Percentiles rank a stretch among this genome's conserved stretches.
phyloP scores from a whole-genome alignment of 2,888 invertebrate genomes.

The Argyra leucocephala region DNA sequence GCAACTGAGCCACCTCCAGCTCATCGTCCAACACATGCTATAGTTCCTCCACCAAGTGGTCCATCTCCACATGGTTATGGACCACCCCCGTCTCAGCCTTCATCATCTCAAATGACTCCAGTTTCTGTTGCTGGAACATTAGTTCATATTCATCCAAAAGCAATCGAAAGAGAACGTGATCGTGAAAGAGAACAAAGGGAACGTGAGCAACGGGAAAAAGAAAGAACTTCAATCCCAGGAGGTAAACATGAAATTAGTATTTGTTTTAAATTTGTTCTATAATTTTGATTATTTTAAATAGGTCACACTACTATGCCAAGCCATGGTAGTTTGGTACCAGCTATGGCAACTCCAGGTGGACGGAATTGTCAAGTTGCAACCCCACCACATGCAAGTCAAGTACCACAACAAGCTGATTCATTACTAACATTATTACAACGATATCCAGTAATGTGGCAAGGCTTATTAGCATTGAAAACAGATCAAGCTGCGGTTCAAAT shows the following conservation, averaged over 20 bases:
- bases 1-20: slow-evolving; percentile 53
- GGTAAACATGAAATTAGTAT: background rate
- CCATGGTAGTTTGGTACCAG: slow-evolving; percentile 34
- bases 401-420: slow-evolving; percentile 74
- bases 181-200: slow-evolving; percentile 32
- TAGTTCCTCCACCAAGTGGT: slow-evolving; percentile 53
- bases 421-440: slow-evolving; percentile 74
- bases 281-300: slow-evolving; percentile 9
- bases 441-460: slow-evolving; percentile 97
- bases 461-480: slow-evolving; percentile 86
- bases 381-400: slow-evolving; percentile 67
- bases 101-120: slow-evolving; percentile 28
- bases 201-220: slow-evolving; percentile 34
- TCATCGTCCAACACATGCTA: slow-evolving; percentile 40
- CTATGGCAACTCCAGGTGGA: slow-evolving; percentile 28
- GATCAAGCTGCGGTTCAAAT: slow-evolving; percentile 96
- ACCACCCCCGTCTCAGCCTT: slow-evolving; percentile 36
- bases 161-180: slow-evolving; percentile 32
- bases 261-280: background rate
- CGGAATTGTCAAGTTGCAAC: slow-evolving; percentile 36
- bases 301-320: slow-evolving; percentile 28
- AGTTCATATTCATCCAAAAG: slow-evolving; percentile 33
- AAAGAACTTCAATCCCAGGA: slow-evolving; percentile 30
- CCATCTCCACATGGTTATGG: slow-evolving; percentile 42
- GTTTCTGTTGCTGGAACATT: slow-evolving; percentile 18